Percentiles rank a stretch among this genome's conserved stretches.
These are phyloP conservation scores for Tinea pellionella DNA, from an alignment of 2,888 invertebrate species.

Conservation along the genomic window DNA sequence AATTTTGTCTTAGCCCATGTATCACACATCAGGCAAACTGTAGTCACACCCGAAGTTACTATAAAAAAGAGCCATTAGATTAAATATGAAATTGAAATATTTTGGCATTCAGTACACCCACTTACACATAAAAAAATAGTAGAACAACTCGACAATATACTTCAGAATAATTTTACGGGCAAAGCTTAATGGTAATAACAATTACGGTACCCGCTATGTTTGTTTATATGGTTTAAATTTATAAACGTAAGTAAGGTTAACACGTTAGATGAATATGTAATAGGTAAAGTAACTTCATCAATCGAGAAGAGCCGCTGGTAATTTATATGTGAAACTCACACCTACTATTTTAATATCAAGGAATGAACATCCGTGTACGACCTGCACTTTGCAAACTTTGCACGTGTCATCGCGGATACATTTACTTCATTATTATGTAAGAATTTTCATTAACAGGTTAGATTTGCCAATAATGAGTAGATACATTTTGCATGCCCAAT, in stretches of 20 bases:
- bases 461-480: background rate
- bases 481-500: too few relatives aligned
- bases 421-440: constrained; percentile 3
- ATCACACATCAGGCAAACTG: too few relatives aligned
- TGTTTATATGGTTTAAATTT: background rate
- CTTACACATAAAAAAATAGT: too few relatives aligned
- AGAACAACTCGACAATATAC: too few relatives aligned
- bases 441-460: background rate
- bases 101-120: too few relatives aligned
- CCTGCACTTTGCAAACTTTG: background rate
- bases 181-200: background rate
- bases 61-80: too few relatives aligned
- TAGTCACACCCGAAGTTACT: too few relatives aligned
- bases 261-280: constrained; percentile 8
- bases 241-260: background rate
- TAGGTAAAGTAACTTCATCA: constrained; percentile 18
- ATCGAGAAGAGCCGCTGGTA: constrained; percentile 32
- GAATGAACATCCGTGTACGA: background rate
- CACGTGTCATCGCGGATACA: constrained; percentile 3
- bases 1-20: too few relatives aligned
- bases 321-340: constrained; percentile 36
- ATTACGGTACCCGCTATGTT: background rate
- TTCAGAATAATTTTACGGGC: too few relatives aligned
- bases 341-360: background rate
- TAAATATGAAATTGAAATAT: too few relatives aligned